Evolutionary conservation across 2,888 invertebrate species (phyloP).

Genomic region (Andrena haemorrhoa): DNA sequence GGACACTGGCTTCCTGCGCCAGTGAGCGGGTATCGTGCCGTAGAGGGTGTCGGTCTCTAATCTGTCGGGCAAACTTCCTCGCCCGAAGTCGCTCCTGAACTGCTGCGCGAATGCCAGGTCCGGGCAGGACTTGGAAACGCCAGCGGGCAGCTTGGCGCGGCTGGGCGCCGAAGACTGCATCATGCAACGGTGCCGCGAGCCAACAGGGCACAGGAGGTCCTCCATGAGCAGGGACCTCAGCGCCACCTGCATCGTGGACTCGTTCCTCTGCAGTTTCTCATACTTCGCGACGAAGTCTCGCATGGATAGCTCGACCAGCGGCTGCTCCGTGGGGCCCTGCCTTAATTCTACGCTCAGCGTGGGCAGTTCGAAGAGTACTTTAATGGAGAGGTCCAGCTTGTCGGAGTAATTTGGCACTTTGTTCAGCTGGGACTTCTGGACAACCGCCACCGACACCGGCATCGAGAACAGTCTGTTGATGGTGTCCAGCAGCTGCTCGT

Average conservation of each 20-base stretch:
- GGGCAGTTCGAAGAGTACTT: conserved; percentile 91
- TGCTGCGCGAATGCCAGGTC: conserved; percentile 86
- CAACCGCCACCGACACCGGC: conserved; percentile 78
- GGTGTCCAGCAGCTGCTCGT: conserved; percentile 95
- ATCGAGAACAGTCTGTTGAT: conserved; percentile 83
- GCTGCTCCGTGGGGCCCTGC: conserved; percentile 90
- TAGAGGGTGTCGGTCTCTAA: conserved; percentile 81
- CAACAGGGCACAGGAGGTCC: conserved; percentile 92
- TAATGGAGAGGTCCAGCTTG: conserved; percentile 79
- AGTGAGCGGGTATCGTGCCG: conserved; percentile 81
- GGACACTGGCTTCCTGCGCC: conserved; percentile 78
- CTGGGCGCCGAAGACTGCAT: conserved; percentile 89
- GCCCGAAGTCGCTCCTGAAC: conserved; percentile 70
- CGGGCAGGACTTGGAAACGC: conserved; percentile 92
- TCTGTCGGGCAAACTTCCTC: conserved; percentile 81
- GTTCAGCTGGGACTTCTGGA: conserved; percentile 76
- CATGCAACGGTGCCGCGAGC: conserved; percentile 93
- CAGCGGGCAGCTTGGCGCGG: conserved; percentile 76
- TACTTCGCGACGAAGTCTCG: conserved; percentile 92
- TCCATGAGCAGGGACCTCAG: conserved; percentile 95
- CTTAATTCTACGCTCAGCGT: conserved; percentile 91
- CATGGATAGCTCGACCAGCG: conserved; percentile 94
- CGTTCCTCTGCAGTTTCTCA: conserved; percentile 88
- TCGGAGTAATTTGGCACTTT: conserved; percentile 76
- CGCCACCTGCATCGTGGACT: conserved; percentile 92